Conservation (phyloP, 2,888 invertebrate species). For the Protophormia terraenovae region DNA sequence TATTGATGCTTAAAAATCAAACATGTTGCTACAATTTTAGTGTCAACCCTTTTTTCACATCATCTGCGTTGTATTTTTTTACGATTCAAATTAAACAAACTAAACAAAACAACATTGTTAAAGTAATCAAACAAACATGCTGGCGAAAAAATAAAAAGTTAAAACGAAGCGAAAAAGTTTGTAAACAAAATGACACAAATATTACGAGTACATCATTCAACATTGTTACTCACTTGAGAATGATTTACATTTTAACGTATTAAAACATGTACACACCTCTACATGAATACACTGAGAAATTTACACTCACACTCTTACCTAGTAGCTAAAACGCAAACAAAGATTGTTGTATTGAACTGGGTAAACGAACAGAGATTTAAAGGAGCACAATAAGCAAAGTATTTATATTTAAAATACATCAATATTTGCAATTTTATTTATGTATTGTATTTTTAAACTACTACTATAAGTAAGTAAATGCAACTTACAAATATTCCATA, state of each 20-base stretch:
- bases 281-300: not conserved
- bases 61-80: conserved; percentile 41
- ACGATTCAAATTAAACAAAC: conserved; percentile 47
- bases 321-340: not conserved
- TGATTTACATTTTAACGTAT: conserved; percentile 60
- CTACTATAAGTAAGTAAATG: no score
- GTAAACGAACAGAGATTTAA: not conserved
- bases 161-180: conserved; percentile 47
- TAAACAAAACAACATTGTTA: conserved; percentile 58
- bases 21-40: conserved; percentile 33
- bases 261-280: conserved; percentile 4
- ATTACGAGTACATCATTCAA: conserved; percentile 23
- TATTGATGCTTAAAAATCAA: conserved; percentile 47
- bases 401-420: no score
- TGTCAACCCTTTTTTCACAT: conserved; percentile 39
- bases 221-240: conserved; percentile 62
- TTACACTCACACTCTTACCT: not conserved
- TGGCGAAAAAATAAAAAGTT: not conserved
- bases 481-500: no score
- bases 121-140: conserved; percentile 45
- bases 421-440: not conserved
- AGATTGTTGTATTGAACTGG: conserved; percentile 1
- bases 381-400: no score
- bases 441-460: no score
- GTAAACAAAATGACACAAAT: conserved; percentile 54